Percentiles rank a stretch among this genome's conserved stretches.
Evolutionary conservation across 2,888 invertebrate genomes (phyloP).

Genomic region (Agrotis clavis): DNA sequence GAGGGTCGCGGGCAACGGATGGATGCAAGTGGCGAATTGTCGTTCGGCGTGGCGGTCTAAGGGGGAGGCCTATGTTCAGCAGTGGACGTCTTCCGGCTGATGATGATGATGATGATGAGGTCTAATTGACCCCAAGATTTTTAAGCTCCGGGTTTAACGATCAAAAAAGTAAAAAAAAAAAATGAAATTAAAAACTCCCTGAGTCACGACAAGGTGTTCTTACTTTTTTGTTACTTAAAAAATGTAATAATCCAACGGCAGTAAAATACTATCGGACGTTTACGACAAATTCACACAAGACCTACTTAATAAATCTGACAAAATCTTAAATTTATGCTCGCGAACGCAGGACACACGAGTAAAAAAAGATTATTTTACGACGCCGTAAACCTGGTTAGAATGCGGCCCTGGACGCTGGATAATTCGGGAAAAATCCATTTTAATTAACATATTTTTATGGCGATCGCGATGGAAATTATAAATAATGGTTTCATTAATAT

Average conservation of each 20-base stretch:
- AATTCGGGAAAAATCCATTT: conserved; percentile 83
- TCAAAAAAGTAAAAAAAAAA: conserved; percentile 72
- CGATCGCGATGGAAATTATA: conserved; percentile 72
- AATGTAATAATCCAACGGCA: conserved; percentile 82
- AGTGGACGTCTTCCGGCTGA: no score
- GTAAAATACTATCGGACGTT: conserved; percentile 88
- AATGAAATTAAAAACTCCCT: conserved; percentile 75
- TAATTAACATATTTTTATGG: conserved; percentile 83
- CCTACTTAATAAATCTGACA: conserved; percentile 89
- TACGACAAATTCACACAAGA: conserved; percentile 89
- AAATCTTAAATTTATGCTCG: conserved; percentile 86
- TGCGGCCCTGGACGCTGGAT: conserved; percentile 75
- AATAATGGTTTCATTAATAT: conserved; percentile 70
- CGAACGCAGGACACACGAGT: conserved; percentile 76
- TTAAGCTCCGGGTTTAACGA: conserved; percentile 81
- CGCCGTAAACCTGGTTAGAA: conserved; percentile 81
- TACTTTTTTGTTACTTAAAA: conserved; percentile 75
- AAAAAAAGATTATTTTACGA: conserved; percentile 78
- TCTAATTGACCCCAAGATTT: conserved; percentile 81
- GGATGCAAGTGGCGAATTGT: no score
- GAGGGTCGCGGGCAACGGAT: no score
- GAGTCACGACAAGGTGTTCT: conserved; percentile 76
- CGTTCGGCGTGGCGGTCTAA: no score
- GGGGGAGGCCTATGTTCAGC: no score
- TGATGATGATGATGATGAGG: no score